Percentiles rank a stretch among this genome's conserved stretches.
These are phyloP conservation scores for Standfussiana lucernea DNA, from an alignment of 2,888 invertebrate species.

Conservation along the genomic window DNA sequence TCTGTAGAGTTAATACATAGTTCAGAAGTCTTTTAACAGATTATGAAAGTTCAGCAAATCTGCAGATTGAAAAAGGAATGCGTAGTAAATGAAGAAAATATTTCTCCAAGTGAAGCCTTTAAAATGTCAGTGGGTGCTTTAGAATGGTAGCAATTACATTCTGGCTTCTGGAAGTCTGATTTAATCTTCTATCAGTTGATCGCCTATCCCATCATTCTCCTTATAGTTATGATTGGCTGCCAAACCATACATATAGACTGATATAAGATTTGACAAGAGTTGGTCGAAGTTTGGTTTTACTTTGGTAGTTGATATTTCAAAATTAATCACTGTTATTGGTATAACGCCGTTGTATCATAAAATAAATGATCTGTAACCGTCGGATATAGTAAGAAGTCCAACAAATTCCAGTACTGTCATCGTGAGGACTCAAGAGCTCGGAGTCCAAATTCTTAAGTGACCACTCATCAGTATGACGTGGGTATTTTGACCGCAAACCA, in stretches of 20 bases:
- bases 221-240: background rate
- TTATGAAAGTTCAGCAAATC: background rate
- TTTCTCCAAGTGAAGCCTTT: background rate
- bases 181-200: background rate
- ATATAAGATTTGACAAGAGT: background rate
- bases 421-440: background rate
- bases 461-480: slow-evolving; percentile 30
- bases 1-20: background rate
- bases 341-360: background rate
- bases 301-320: background rate
- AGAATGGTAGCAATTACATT: background rate
- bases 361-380: background rate
- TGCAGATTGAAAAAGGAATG: background rate
- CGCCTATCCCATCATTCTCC: background rate
- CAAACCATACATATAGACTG: background rate
- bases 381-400: background rate
- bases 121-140: background rate
- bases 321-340: background rate
- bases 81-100: background rate
- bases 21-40: background rate
- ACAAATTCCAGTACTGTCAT: background rate
- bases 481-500: slow-evolving; percentile 12
- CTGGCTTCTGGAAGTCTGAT: background rate
- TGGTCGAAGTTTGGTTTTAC: background rate
- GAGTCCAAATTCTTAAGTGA: slow-evolving; percentile 6